Conservation (phyloP, 2,797 vertebrate genomes). For the Bovichtus diacanthus region DNA sequence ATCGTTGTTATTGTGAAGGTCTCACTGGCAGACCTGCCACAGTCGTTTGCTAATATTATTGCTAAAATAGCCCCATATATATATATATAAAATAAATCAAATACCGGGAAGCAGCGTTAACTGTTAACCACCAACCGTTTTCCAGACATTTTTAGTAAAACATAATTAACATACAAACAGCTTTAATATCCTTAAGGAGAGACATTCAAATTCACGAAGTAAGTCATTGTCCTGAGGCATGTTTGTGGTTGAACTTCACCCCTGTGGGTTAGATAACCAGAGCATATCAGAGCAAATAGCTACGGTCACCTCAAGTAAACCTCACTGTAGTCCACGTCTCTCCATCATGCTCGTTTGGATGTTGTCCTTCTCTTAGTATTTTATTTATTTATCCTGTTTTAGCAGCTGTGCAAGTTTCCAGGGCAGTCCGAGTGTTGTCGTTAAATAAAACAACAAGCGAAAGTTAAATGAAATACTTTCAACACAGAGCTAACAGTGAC, state of each 20-base stretch:
- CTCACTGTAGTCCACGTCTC: background rate
- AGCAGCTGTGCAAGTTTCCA: background rate
- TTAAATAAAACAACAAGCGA: too few relatives aligned
- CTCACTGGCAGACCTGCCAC: background rate
- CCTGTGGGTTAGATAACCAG: conserved; percentile 60
- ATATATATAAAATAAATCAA: background rate
- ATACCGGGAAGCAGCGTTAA: background rate
- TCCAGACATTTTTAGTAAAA: rapidly evolving
- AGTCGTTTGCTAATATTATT: background rate
- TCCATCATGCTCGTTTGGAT: background rate
- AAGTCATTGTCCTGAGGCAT: conserved; percentile 18
- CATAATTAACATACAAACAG: background rate
- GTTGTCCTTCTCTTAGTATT: background rate
- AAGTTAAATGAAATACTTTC: too few relatives aligned
- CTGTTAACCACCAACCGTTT: background rate
- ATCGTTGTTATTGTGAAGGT: background rate
- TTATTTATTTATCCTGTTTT: background rate
- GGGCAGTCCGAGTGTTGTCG: background rate
- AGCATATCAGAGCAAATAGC: background rate
- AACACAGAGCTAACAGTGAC: too few relatives aligned
- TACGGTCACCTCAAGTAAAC: background rate
- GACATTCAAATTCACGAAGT: background rate
- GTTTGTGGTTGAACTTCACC: conserved; percentile 56
- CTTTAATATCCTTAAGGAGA: rapidly evolving
- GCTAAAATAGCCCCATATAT: background rate